A percentile compares a stretch with the other conserved stretches of the same genome.
Conservation (phyloP, 2,113 vertebrate genomes). For the Chelonoidis abingdonii region DNA sequence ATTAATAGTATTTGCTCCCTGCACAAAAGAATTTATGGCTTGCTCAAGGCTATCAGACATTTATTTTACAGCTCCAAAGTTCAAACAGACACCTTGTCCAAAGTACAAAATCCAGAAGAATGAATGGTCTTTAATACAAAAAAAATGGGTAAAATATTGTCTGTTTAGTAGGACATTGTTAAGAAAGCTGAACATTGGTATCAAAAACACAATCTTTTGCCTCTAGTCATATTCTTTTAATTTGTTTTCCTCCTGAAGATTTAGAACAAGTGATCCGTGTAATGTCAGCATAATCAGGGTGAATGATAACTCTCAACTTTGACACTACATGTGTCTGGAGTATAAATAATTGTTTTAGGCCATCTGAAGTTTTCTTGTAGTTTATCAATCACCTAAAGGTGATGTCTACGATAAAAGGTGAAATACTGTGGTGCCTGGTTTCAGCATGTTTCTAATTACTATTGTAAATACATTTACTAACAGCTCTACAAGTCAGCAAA, state of each 20-base stretch:
- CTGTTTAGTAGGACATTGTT: neutral
- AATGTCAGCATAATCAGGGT: constrained; percentile 35
- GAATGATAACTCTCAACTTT: constrained; percentile 8
- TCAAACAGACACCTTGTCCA: neutral
- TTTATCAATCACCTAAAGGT: neutral
- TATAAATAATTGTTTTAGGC: neutral
- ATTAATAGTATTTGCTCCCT: neutral
- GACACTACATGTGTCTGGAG: neutral
- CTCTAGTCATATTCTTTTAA: neutral
- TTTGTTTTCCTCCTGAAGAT: constrained; percentile 32
- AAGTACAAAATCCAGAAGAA: neutral
- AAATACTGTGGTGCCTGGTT: constrained; percentile 10
- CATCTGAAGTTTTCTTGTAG: constrained; percentile 10
- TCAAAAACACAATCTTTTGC: neutral
- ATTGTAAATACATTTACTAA: constrained; percentile 33
- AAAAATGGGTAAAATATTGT: neutral
- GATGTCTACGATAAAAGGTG: constrained; percentile 7
- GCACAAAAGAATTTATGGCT: neutral
- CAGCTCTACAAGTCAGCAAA: constrained; percentile 36
- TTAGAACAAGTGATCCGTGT: constrained; percentile 46
- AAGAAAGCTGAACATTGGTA: neutral
- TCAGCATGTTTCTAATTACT: constrained; percentile 2
- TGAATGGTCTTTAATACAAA: neutral
- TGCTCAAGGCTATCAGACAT: neutral
- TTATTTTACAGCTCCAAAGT: too few species aligned